Evolutionary conservation across 2,888 invertebrate genomes (phyloP), one percentile per base, ranked within the genome.

Genomic region (Dorcus hopei): DNA sequence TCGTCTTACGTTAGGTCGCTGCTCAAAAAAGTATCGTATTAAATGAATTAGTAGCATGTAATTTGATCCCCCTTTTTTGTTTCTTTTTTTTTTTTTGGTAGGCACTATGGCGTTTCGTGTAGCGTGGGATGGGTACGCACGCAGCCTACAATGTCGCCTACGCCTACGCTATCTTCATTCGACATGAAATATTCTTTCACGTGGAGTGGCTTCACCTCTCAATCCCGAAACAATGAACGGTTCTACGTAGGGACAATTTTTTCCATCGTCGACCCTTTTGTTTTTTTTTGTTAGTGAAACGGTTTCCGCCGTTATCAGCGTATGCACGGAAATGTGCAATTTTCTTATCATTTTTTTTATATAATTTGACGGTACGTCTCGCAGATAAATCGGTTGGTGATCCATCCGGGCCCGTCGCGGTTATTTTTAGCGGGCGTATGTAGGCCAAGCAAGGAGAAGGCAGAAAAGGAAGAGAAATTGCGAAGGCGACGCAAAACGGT

Each of bases 321-420:
- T 19, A 19, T 38, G 55, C 50, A 56, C 60, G 62, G 62, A 62
- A 62, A 57, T 59, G 57, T 58, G 58, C 58, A 53, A 58, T 54
- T 52, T 42, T 56, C 38, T 60, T 61, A 62, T 62, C 60, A 9
- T 14, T 38, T 57, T n/a, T 57, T 59, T 56, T 45, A 26, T 33
- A 47, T 51, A 53, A 54, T 59, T 62, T 60, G 41, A 42, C 54
- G 47, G n/a, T 49, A 52, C 50, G 59, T 58, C 57, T 33, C 26
- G 26, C 26, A 33, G 26, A 33, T 33, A 33, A 33, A 33, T 33
- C 26, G 6, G 26, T 4, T 5, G 26, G 2, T 33, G 26, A 33
- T 33, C 26, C 26, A 33, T 33, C 26, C 26, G 26, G 19, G 3
- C 19, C 19, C 19, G 19, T 19, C 19, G 19, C 19, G 19, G 26